Conservation (phyloP, 2,797 vertebrate species). For the Myotis pilosus region DNA sequence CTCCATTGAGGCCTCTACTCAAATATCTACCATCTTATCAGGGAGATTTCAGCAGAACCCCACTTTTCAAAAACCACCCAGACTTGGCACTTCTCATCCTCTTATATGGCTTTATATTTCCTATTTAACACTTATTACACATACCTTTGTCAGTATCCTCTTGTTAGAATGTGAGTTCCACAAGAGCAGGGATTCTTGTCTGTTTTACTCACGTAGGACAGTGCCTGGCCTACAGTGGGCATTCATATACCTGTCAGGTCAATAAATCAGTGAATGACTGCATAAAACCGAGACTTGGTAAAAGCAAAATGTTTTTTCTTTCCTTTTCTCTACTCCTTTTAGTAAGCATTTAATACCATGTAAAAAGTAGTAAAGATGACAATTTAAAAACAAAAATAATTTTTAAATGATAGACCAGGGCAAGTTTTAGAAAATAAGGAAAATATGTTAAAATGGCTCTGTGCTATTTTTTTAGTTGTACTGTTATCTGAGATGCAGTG, state of each 20-base stretch:
- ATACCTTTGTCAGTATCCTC: not conserved
- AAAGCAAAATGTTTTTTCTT: not conserved
- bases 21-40: not conserved
- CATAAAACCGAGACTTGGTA: not conserved
- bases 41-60: not conserved
- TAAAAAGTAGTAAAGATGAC: not conserved
- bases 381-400: constrained; percentile 1
- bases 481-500: not conserved
- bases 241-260: not conserved
- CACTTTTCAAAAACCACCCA: not conserved
- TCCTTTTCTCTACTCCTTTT: not conserved
- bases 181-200: not conserved
- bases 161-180: not conserved
- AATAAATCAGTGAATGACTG: not conserved
- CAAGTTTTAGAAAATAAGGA: constrained; percentile 11
- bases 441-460: not conserved
- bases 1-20: not conserved
- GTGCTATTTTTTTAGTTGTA: not conserved
- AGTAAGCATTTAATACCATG: not conserved
- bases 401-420: not conserved
- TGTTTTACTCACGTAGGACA: not conserved
- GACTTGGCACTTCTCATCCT: not conserved
- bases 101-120: not conserved
- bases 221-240: not conserved
- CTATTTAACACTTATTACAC: not conserved